phyloP scores from a whole-genome alignment of 2,888 invertebrate genomes.

The Philaethria dido region DNA sequence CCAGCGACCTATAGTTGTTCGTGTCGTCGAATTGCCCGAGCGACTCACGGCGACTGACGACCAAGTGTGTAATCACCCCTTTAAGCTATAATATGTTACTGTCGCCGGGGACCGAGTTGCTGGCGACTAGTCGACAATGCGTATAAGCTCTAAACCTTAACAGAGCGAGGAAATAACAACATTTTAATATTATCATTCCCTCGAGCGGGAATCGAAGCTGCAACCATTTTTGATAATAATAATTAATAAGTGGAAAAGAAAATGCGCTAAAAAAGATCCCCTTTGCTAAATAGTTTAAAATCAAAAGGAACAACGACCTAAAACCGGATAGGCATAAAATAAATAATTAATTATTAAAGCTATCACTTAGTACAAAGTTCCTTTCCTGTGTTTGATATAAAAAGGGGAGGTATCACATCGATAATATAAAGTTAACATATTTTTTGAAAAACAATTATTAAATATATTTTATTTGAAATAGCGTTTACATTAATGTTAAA shows the following conservation, averaged over 20 bases:
- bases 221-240: not conserved
- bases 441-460: not conserved
- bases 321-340: not conserved
- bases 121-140: too few relatives aligned
- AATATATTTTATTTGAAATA: not conserved
- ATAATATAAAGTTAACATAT: not conserved
- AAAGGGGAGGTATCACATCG: not conserved
- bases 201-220: too few relatives aligned
- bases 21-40: too few relatives aligned
- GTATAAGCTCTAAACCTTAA: too few relatives aligned
- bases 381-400: constrained; percentile 25
- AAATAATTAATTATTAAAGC: not conserved
- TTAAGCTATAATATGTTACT: too few relatives aligned
- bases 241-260: not conserved
- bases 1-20: too few relatives aligned
- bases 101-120: too few relatives aligned
- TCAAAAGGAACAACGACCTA: not conserved
- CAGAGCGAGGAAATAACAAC: too few relatives aligned
- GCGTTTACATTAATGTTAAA: not conserved
- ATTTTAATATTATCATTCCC: too few relatives aligned
- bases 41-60: too few relatives aligned
- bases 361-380: constrained; percentile 24
- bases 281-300: not conserved
- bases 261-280: too few relatives aligned
- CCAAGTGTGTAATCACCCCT: too few relatives aligned